Evolutionary conservation across 2,113 vertebrate genomes (phyloP).

Genomic region (Siniperca knerii): DNA sequence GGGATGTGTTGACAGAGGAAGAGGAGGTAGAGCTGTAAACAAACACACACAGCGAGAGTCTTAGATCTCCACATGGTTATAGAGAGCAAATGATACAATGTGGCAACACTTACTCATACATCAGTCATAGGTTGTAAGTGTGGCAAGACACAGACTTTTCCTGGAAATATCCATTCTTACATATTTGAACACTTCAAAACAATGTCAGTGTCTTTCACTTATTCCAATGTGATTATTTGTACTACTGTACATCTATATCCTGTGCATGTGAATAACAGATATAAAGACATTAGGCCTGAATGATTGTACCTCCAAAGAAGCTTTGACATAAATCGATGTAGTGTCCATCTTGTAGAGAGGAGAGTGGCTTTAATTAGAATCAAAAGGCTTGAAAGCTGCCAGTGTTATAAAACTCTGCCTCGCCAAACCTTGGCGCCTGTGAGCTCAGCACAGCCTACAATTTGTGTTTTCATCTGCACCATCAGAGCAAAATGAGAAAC

Average conservation of each 20-base stretch:
- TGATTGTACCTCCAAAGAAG: constrained; percentile 45
- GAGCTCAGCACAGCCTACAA: constrained; percentile 69
- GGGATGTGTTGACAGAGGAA: constrained; percentile 33
- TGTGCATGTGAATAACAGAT: constrained; percentile 6
- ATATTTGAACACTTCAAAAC: background rate
- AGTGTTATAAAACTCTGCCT: constrained; percentile 68
- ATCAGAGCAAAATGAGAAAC: constrained; percentile 69
- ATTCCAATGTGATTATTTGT: background rate
- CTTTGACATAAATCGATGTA: constrained; percentile 36
- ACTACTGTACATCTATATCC: constrained; percentile 11
- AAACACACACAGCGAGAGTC: constrained; percentile 23
- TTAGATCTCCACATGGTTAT: constrained; percentile 30
- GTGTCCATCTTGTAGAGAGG: constrained; percentile 51
- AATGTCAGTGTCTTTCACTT: background rate
- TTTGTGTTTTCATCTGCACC: constrained; percentile 77
- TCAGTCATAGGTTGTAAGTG: background rate
- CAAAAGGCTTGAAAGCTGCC: constrained; percentile 72
- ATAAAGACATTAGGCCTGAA: constrained; percentile 20
- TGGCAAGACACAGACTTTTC: background rate
- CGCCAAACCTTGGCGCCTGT: constrained; percentile 71
- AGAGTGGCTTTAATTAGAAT: constrained; percentile 74
- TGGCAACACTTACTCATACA: constrained; percentile 22
- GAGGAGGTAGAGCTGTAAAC: constrained; percentile 46
- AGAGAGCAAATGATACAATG: constrained; percentile 24
- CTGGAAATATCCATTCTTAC: background rate